These are phyloP conservation scores for Podarcis raffonei DNA, from an alignment of 2,113 vertebrate species.

Conservation along the genomic window DNA sequence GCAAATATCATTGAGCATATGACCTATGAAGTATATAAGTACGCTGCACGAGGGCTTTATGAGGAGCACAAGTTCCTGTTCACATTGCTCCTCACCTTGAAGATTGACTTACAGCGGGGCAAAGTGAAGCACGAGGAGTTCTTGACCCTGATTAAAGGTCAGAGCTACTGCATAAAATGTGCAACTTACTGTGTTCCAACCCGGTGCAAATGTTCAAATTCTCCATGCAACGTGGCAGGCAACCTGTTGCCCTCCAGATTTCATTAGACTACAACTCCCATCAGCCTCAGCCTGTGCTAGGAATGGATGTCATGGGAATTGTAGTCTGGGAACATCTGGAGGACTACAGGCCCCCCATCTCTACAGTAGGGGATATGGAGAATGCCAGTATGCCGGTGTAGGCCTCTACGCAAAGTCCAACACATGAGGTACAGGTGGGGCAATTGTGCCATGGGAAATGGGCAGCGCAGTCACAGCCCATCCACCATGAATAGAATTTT, in stretches of 20 bases:
- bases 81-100: constrained; percentile 89
- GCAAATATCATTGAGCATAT: constrained; percentile 91
- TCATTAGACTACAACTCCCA: neutral
- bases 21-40: constrained; percentile 92
- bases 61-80: constrained; percentile 97
- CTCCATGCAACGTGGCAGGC: neutral
- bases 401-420: too few species aligned
- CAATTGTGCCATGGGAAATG: too few species aligned
- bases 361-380: neutral
- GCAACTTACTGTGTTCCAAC: neutral
- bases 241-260: neutral
- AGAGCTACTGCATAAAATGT: neutral
- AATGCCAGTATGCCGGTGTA: too few species aligned
- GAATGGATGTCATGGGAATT: neutral
- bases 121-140: constrained; percentile 91
- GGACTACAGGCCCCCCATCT: neutral
- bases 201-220: neutral
- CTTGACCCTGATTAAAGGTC: constrained; percentile 94
- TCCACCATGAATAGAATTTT: neutral
- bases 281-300: neutral
- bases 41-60: constrained; percentile 87
- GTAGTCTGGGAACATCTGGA: neutral
- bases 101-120: constrained; percentile 93
- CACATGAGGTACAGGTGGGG: too few species aligned
- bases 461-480: too few species aligned